Evolutionary conservation across 2,797 vertebrate genomes (phyloP).

Genomic region (Micromesistius poutassou): DNA sequence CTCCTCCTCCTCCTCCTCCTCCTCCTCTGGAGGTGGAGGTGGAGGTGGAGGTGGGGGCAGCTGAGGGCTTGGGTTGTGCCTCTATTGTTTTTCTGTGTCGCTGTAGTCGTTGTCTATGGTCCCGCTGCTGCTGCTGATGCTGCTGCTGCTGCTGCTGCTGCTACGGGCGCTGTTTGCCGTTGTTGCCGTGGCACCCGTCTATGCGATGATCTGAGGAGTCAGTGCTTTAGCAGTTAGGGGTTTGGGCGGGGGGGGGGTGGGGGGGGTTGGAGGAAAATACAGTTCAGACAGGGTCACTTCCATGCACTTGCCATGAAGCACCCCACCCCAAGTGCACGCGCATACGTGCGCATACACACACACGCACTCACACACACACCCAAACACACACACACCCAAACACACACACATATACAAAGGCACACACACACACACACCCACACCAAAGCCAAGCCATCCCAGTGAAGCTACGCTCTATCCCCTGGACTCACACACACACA

Average conservation of each 20-base stretch:
- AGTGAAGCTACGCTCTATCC: too few relatives aligned
- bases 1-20: background rate
- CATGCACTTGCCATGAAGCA: background rate
- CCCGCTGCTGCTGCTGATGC: background rate
- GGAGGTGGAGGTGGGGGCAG: background rate
- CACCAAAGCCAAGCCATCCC: too few relatives aligned
- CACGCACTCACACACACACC: background rate
- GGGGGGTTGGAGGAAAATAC: background rate
- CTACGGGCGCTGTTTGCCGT: background rate
- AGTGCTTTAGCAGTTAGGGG: background rate
- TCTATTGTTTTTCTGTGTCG: slow-evolving; percentile 22
- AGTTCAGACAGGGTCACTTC: background rate
- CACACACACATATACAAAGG: background rate
- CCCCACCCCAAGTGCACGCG: background rate
- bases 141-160: background rate
- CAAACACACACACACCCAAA: background rate
- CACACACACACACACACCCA: background rate
- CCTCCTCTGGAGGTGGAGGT: too few relatives aligned
- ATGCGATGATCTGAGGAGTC: slow-evolving; percentile 21
- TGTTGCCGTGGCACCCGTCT: too few relatives aligned
- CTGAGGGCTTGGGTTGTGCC: background rate
- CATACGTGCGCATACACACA: background rate
- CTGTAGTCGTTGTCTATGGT: slow-evolving; percentile 25
- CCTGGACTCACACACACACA: background rate
- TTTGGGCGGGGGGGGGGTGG: background rate